A percentile compares a stretch with the other conserved stretches of the same genome.
These are phyloP conservation scores for Labeo calbasu DNA, from an alignment of 2,797 vertebrate genomes.

Conservation along the genomic window DNA sequence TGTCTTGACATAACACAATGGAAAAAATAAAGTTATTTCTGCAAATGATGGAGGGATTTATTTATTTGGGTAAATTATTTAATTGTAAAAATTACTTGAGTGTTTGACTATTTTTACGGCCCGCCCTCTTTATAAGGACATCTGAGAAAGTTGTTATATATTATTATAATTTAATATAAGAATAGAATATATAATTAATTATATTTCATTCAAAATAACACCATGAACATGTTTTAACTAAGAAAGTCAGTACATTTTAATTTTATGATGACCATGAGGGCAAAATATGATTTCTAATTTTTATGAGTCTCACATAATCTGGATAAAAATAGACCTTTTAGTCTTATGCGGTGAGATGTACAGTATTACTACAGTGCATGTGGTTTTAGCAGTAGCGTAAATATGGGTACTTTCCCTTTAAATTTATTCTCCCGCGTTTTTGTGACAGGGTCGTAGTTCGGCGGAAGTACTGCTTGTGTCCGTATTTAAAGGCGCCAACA, in stretches of 20 bases:
- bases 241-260: neutral
- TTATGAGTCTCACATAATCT: neutral
- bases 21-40: too few relatives aligned
- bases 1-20: too few relatives aligned
- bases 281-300: neutral
- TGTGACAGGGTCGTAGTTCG: constrained; percentile 61
- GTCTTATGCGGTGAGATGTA: neutral
- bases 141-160: neutral
- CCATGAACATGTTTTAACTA: neutral
- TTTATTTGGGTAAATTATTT: too few relatives aligned
- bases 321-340: neutral
- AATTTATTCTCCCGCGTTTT: constrained; percentile 77
- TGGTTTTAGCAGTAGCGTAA: neutral
- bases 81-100: neutral
- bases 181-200: neutral
- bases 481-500: constrained; percentile 86
- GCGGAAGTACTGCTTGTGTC: constrained; percentile 77
- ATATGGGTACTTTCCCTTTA: constrained; percentile 70
- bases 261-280: neutral
- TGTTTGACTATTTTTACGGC: neutral
- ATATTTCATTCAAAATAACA: neutral
- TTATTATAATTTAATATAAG: neutral
- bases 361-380: neutral
- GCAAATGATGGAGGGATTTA: too few relatives aligned
- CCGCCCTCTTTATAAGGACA: neutral